These are phyloP conservation scores for Brachionus koreanus DNA, from an alignment of 1,140 invertebrate species.

Conservation along the genomic window DNA sequence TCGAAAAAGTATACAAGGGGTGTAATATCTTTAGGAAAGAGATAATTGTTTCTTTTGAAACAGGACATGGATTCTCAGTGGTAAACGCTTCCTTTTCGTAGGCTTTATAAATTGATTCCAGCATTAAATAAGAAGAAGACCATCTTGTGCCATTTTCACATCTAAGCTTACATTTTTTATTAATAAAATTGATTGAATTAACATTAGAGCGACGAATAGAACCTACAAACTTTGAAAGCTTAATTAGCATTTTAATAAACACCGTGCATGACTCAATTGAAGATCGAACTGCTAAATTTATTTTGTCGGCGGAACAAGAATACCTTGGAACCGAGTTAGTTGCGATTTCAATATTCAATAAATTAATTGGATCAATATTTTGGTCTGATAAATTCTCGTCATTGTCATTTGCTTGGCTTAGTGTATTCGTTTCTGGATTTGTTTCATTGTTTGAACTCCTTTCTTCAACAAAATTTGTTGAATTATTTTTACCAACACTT, in stretches of 20 bases:
- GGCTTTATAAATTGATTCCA: background rate
- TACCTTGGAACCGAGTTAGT: too few species aligned
- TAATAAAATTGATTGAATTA: background rate
- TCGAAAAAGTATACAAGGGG: background rate
- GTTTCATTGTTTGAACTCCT: too few species aligned
- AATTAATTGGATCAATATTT: too few species aligned
- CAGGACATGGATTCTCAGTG: background rate
- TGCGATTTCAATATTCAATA: too few species aligned
- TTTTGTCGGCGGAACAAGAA: too few species aligned
- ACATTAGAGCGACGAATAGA: background rate
- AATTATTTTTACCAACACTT: too few species aligned
- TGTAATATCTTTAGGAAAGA: background rate
- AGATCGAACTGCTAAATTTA: too few species aligned
- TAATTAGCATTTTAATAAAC: background rate
- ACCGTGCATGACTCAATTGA: background rate
- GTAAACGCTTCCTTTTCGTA: background rate
- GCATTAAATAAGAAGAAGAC: background rate
- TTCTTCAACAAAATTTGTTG: too few species aligned
- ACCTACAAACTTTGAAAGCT: background rate
- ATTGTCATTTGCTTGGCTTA: background rate
- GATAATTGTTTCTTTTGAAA: background rate
- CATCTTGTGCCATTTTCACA: background rate
- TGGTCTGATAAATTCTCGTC: too few species aligned
- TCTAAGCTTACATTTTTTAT: background rate
- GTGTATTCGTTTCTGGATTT: too few species aligned